A percentile compares a stretch with the other conserved stretches of the same genome.
Conservation (phyloP, 2,888 invertebrate genomes). For the Sacculina carcini region DNA sequence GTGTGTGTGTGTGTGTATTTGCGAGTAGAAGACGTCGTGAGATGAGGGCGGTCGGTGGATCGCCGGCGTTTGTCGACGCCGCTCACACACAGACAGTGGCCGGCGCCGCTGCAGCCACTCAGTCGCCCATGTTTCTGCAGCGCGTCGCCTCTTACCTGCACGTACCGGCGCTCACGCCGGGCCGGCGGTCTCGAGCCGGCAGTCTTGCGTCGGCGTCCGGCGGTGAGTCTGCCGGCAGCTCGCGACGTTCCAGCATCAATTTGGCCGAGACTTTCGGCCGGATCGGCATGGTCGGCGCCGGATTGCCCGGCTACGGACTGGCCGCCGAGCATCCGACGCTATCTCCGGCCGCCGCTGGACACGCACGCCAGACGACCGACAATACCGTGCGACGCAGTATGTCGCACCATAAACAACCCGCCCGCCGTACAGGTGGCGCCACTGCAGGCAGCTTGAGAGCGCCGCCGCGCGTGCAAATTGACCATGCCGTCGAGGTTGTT, state of each 20-base stretch:
- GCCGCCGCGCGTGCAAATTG: background rate
- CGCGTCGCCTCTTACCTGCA: slow-evolving; percentile 2
- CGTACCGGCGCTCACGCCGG: background rate
- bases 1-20: too few relatives aligned
- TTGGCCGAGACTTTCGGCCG: slow-evolving; percentile 1
- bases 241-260: background rate
- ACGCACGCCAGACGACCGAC: too few relatives aligned
- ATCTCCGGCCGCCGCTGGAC: too few relatives aligned
- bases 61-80: too few relatives aligned
- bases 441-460: background rate
- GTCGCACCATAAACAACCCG: too few relatives aligned
- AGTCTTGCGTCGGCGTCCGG: background rate
- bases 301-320: background rate
- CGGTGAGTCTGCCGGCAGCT: background rate
- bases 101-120: background rate
- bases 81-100: background rate
- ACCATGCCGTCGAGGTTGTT: background rate
- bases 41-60: too few relatives aligned
- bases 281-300: background rate
- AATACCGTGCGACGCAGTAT: too few relatives aligned
- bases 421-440: background rate
- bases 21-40: too few relatives aligned
- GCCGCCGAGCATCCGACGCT: too few relatives aligned
- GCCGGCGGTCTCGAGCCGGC: background rate
- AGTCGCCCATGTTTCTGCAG: slow-evolving; percentile 3